Evolutionary conservation across 2,888 invertebrate genomes (phyloP).

Genomic region (Glaucopsyche alexis): DNA sequence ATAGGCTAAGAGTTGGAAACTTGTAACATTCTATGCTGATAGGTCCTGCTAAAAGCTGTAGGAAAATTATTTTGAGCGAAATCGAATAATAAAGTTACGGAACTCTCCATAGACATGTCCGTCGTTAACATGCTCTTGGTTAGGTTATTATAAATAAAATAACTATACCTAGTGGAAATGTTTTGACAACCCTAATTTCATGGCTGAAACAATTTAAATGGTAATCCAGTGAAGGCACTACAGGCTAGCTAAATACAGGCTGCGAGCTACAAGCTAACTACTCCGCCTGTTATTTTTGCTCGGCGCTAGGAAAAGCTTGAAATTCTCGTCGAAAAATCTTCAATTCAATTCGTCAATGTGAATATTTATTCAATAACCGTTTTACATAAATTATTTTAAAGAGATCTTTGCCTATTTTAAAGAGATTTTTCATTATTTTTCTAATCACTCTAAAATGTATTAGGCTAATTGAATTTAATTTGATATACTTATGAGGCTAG

Average conservation of each 20-base stretch:
- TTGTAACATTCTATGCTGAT: too few relatives aligned
- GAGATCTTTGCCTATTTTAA: too few relatives aligned
- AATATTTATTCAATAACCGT: not conserved
- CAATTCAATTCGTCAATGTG: not conserved
- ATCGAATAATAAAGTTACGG: too few relatives aligned
- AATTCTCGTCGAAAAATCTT: not conserved
- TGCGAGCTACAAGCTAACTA: slow-evolving; percentile 17
- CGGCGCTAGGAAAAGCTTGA: not conserved
- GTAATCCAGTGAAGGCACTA: slow-evolving; percentile 47
- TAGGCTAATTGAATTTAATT: slow-evolving; percentile 15
- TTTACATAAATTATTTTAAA: not conserved
- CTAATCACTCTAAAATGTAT: not conserved
- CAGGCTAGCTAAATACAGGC: slow-evolving; percentile 23
- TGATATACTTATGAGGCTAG: not conserved
- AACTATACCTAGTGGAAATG: too few relatives aligned
- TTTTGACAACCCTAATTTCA: slow-evolving; percentile 32
- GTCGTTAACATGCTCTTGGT: too few relatives aligned
- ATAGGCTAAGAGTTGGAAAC: too few relatives aligned
- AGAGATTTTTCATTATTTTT: not conserved
- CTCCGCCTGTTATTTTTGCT: slow-evolving; percentile 16
- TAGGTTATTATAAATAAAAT: too few relatives aligned
- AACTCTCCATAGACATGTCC: too few relatives aligned
- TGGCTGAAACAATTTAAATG: slow-evolving; percentile 53
- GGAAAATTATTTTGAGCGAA: too few relatives aligned
- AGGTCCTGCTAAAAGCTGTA: too few relatives aligned